Conservation (phyloP, 2,113 vertebrate genomes). For the Psittacara wagleri region DNA sequence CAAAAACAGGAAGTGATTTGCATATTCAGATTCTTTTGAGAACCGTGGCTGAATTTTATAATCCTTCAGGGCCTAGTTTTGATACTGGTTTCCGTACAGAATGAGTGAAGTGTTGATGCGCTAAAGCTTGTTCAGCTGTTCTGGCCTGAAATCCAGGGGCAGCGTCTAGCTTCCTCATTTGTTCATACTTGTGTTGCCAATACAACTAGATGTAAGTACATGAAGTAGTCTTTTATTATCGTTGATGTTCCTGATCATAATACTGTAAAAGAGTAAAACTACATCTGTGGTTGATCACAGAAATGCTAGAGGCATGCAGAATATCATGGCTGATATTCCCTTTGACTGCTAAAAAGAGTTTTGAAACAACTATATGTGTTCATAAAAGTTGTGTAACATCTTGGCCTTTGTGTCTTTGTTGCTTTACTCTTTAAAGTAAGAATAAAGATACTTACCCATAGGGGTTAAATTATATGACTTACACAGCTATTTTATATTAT, state of each 20-base stretch:
- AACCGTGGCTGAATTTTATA: not conserved
- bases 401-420: not conserved
- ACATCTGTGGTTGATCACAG: not conserved
- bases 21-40: not conserved
- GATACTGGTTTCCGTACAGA: not conserved
- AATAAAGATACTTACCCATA: not conserved
- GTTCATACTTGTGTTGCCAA: not conserved
- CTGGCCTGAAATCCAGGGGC: not conserved
- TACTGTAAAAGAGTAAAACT: not conserved
- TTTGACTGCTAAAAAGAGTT: not conserved
- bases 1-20: not conserved
- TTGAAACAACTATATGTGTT: not conserved
- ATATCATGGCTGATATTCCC: not conserved
- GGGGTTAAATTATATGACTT: not conserved
- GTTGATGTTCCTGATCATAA: not conserved
- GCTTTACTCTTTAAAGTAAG: not conserved
- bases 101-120: not conserved
- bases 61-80: not conserved
- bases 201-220: accelerated
- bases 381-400: not conserved
- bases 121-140: not conserved
- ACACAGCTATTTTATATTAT: not conserved
- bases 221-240: not conserved
- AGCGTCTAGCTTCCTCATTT: not conserved
- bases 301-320: not conserved